Percentiles rank a stretch among this genome's conserved stretches.
These are phyloP conservation scores for Crepidodera aurea DNA, from an alignment of 2,888 invertebrate species.

Conservation along the genomic window DNA sequence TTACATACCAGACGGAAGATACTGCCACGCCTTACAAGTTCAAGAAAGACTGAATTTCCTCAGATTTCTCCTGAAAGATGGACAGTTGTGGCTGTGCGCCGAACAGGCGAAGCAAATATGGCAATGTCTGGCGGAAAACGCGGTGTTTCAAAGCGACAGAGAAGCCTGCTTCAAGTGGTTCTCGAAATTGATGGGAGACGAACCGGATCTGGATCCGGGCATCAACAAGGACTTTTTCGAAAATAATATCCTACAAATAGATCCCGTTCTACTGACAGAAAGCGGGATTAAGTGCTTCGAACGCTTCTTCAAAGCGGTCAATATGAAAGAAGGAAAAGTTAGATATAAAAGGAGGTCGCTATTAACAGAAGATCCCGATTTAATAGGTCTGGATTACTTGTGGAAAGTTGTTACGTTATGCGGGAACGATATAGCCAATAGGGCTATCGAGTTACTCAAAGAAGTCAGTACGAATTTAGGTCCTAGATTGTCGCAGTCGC, in stretches of 20 bases:
- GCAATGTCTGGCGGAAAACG: slow-evolving; percentile 93
- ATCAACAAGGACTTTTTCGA: slow-evolving; percentile 96
- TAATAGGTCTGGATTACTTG: slow-evolving; percentile 95
- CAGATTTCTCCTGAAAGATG: slow-evolving; percentile 91
- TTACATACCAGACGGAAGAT: slow-evolving; percentile 86
- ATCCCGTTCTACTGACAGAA: slow-evolving; percentile 90
- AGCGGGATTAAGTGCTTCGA: slow-evolving; percentile 92
- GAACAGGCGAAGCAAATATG: slow-evolving; percentile 98
- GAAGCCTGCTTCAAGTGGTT: slow-evolving; percentile 99
- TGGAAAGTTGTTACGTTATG: slow-evolving; percentile 88
- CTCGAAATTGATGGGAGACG: slow-evolving; percentile 95
- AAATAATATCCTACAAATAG: slow-evolving; percentile 89
- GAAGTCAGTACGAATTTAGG: slow-evolving; percentile 95
- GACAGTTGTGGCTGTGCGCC: slow-evolving; percentile 95
- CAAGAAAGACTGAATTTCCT: slow-evolving; percentile 94
- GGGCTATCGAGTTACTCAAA: slow-evolving; percentile 89
- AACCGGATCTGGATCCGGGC: slow-evolving; percentile 95
- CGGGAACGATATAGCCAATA: slow-evolving; percentile 90
- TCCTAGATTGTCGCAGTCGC: slow-evolving; percentile 79
- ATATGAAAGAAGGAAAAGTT: slow-evolving; percentile 92
- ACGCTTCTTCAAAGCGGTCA: slow-evolving; percentile 93
- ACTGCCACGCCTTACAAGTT: slow-evolving; percentile 91
- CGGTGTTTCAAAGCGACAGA: slow-evolving; percentile 89
- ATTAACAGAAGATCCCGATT: slow-evolving; percentile 91
- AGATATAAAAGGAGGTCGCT: slow-evolving; percentile 85